These are phyloP conservation scores for Sycobia sp. DNA, from an alignment of 1,140 invertebrate genomes.

Conservation along the genomic window DNA sequence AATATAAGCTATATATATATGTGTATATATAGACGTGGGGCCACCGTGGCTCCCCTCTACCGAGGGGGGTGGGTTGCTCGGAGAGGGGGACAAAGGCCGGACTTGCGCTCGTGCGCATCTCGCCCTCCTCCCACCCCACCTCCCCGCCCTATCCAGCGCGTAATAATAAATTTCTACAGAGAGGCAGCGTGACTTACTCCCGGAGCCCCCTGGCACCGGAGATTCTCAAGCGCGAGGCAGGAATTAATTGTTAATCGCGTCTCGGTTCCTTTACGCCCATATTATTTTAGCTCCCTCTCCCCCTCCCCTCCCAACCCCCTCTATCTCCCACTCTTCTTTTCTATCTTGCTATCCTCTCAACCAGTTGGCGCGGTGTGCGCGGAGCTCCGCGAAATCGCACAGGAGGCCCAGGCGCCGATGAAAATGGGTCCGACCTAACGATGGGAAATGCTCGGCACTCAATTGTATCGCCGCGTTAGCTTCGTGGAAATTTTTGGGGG, in stretches of 20 bases:
- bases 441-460: no score
- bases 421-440: no score
- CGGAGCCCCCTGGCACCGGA: slow-evolving; percentile 26
- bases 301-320: not conserved
- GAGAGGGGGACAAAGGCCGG: slow-evolving; percentile 18
- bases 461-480: no score
- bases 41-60: slow-evolving; percentile 11
- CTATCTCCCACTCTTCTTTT: no score
- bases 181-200: slow-evolving; percentile 55
- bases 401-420: no score
- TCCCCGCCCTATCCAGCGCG: no score
- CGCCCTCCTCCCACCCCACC: no score
- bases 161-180: slow-evolving; percentile 56
- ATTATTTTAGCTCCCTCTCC: not conserved
- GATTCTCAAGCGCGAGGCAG: slow-evolving; percentile 33
- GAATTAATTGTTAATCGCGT: slow-evolving; percentile 53
- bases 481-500: no score
- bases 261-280: not conserved
- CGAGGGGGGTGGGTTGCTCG: not conserved
- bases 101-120: slow-evolving; percentile 32
- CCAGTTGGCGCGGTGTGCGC: no score
- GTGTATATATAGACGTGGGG: no score
- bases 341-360: no score
- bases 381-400: no score
- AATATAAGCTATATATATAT: slow-evolving; percentile 41